Evolutionary conservation across 2,888 invertebrate species (phyloP), one percentile per base, ranked within the genome.

Genomic region (Pandemis cinnamomeana): DNA sequence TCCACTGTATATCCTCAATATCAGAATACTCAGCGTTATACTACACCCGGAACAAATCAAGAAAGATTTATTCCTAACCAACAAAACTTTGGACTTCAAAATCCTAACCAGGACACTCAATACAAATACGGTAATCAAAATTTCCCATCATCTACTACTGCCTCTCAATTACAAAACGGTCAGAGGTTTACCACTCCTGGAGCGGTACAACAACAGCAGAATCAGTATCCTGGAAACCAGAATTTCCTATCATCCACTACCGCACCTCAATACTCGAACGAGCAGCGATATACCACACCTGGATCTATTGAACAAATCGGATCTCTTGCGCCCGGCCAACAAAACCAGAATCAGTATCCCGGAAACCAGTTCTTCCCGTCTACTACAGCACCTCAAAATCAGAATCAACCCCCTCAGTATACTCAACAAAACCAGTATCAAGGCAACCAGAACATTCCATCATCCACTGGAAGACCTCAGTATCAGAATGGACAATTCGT

Each of bases 141-240:
- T 7, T 53, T 53, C n/a, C 53, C 53, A n/a, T 64, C 69, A 36
- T 69, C 72, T n/a, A 72, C 71, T n/a, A 13, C 48, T 48, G 11
- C 11, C 55, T 63, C 69, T 7, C 64, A 73, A 48, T 60, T 51
- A 11, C 69, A 69, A 41, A 60, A 55, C n/a, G 36, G 15, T 7
- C 63, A 68, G 42, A 63, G 48, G 36, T 69, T 60, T 64, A 58
- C 63, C 7, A 48, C 58, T 7, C 36, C 64, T 27, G 60, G 15
- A 51, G 13, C 55, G 3, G 15, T 15, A 2, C 55, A 51, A 51
- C 51, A 51, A 51, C 13, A 55, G 7, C 55, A 55, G 20, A 55
- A 55, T 20, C 20, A 55, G 7, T 55, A 20, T 55, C 20, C 55
- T 1, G 55, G 8, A 8, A 55, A 55, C n/a, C 51, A 51, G 6